phyloP scores from a whole-genome alignment of 2,888 invertebrate genomes.

The Euproctis similis region DNA sequence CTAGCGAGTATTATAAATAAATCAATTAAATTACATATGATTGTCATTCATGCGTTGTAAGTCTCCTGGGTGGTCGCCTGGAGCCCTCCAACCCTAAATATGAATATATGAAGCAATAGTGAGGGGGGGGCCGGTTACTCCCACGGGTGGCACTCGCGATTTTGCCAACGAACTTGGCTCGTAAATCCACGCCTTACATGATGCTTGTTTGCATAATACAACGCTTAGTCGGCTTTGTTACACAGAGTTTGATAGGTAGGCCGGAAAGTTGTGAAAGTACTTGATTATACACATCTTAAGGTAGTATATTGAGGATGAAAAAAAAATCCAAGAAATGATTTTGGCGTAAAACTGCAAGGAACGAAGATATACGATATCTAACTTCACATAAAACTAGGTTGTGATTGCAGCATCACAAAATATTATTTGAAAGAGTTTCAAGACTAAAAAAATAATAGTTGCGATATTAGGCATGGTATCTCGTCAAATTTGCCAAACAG shows the following conservation, averaged over 20 bases:
- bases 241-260: conserved; percentile 59
- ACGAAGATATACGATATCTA: too few relatives aligned
- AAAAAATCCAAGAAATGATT: too few relatives aligned
- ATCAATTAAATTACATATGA: conserved; percentile 32
- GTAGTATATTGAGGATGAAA: too few relatives aligned
- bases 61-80: conserved; percentile 21
- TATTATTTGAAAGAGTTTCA: too few relatives aligned
- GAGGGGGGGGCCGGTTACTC: conserved; percentile 37
- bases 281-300: too few relatives aligned
- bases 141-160: conserved; percentile 53
- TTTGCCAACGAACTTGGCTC: conserved; percentile 66
- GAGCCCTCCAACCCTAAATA: conserved; percentile 48
- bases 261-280: conserved; percentile 32
- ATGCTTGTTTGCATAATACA: conserved; percentile 75
- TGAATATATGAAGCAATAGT: conserved; percentile 63
- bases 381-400: too few relatives aligned
- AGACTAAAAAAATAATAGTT: too few relatives aligned
- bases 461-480: too few relatives aligned
- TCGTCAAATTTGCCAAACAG: too few relatives aligned
- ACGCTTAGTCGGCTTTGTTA: conserved; percentile 68
- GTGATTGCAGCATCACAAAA: too few relatives aligned
- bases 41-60: conserved; percentile 34
- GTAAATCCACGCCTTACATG: conserved; percentile 74
- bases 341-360: too few relatives aligned
- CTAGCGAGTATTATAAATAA: too few relatives aligned